These are phyloP conservation scores for Prinia subflava DNA, from an alignment of 2,113 vertebrate genomes.

Conservation along the genomic window DNA sequence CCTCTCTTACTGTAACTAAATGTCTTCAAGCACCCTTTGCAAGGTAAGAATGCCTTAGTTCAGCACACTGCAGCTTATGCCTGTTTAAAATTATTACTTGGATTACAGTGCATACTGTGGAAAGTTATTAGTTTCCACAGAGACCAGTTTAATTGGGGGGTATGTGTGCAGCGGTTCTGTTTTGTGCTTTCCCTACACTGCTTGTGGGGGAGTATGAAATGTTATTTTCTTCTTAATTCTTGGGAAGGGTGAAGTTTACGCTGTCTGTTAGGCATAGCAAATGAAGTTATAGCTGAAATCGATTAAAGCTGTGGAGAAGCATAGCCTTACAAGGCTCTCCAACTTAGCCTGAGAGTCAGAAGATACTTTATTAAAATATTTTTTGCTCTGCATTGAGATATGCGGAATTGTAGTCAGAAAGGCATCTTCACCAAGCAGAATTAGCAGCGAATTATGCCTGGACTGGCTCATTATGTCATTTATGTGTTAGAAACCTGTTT, in stretches of 20 bases:
- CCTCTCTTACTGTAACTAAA: slow-evolving; percentile 32
- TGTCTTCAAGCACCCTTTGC: not conserved
- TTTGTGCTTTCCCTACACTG: not conserved
- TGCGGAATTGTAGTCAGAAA: not conserved
- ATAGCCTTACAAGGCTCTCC: slow-evolving; percentile 52
- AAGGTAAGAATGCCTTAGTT: slow-evolving; percentile 61
- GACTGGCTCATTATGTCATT: not conserved
- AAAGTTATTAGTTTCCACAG: slow-evolving; percentile 63
- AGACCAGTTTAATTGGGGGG: slow-evolving; percentile 49
- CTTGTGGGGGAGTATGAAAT: slow-evolving; percentile 8
- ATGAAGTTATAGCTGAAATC: slow-evolving; percentile 48
- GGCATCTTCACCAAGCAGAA: not conserved
- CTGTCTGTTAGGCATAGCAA: slow-evolving; percentile 16
- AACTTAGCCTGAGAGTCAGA: slow-evolving; percentile 13
- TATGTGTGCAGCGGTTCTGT: slow-evolving; percentile 27
- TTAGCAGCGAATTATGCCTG: not conserved
- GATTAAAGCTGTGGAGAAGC: slow-evolving; percentile 20
- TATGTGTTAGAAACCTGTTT: slow-evolving; percentile 14
- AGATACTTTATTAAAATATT: not conserved
- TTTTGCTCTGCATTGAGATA: not conserved
- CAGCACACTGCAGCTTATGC: slow-evolving; percentile 40
- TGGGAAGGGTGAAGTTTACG: slow-evolving; percentile 33
- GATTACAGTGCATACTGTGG: slow-evolving; percentile 51
- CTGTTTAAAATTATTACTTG: slow-evolving; percentile 54
- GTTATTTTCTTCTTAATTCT: slow-evolving; percentile 19